A percentile compares a stretch with the other conserved stretches of the same genome.
Conservation (phyloP, 2,113 vertebrate genomes). For the Syngnathus typhle region DNA sequence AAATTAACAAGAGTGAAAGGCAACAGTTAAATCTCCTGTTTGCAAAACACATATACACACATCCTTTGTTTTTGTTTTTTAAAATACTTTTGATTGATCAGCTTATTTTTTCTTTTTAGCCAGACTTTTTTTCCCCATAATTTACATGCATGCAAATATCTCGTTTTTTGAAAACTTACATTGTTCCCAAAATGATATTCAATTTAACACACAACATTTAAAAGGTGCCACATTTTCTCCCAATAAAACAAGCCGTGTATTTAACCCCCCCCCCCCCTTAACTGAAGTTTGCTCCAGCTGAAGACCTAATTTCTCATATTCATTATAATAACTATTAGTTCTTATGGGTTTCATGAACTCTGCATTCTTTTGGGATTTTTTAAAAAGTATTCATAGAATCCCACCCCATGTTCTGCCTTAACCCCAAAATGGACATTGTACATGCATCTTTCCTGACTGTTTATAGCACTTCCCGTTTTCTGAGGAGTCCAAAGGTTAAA, state of each 20-base stretch:
- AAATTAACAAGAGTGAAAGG: background rate
- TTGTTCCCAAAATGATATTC: background rate
- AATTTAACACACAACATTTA: background rate
- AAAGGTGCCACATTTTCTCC: background rate
- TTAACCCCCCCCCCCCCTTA: background rate
- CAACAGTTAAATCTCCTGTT: no score
- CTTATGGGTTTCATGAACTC: no score
- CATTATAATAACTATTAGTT: background rate
- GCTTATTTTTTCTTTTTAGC: background rate
- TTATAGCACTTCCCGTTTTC: conserved; percentile 49
- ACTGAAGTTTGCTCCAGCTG: background rate
- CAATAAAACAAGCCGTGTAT: background rate
- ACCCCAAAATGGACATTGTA: conserved; percentile 14
- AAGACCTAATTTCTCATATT: background rate
- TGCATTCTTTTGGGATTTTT: background rate
- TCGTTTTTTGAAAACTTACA: background rate
- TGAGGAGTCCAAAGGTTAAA: conserved; percentile 63
- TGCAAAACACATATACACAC: no score
- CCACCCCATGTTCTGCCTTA: background rate
- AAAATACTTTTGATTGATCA: background rate
- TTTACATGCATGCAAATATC: background rate
- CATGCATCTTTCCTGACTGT: conserved; percentile 23
- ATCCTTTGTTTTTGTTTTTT: background rate
- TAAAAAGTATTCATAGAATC: background rate
- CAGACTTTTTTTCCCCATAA: background rate